phyloP scores from a whole-genome alignment of 2,888 invertebrate genomes.

The Apodemia hepburni region DNA sequence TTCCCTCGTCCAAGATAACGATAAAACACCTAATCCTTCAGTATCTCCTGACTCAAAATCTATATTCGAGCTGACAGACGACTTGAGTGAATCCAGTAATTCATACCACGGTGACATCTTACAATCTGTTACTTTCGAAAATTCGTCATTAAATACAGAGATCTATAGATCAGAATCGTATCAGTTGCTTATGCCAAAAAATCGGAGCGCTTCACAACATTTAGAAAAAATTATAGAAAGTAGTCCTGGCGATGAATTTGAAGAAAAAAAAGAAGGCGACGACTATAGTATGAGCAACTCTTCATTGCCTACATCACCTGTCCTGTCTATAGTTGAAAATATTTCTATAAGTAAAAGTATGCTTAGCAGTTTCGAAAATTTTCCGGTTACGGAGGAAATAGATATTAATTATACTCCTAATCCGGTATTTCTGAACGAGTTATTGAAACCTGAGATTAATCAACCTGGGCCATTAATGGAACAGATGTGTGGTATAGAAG shows the following conservation, averaged over 20 bases:
- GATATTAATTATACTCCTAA: constrained; percentile 24
- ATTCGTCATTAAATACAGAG: constrained; percentile 44
- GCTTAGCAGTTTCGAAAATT: constrained; percentile 35
- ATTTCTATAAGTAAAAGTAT: constrained; percentile 52
- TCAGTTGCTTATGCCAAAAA: constrained; percentile 47
- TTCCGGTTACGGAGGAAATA: constrained; percentile 23
- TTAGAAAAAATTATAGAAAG: constrained; percentile 51
- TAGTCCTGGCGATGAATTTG: constrained; percentile 25
- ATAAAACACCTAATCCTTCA: not conserved
- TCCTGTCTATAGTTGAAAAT: constrained; percentile 65
- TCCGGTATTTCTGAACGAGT: constrained; percentile 39
- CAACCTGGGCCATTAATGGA: constrained; percentile 57
- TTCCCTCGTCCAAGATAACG: not conserved
- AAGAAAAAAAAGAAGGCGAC: constrained; percentile 22
- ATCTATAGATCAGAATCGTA: constrained; percentile 61
- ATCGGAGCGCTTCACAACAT: constrained; percentile 26
- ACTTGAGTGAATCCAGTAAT: constrained; percentile 44
- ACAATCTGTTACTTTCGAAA: constrained; percentile 34
- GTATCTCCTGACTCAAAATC: not conserved
- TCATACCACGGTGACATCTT: constrained; percentile 37
- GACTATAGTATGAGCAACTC: constrained; percentile 52
- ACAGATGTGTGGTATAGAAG: constrained; percentile 47
- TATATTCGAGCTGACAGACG: constrained; percentile 34
- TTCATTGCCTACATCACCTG: constrained; percentile 61
- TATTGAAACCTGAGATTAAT: constrained; percentile 47